A percentile compares a stretch with the other conserved stretches of the same genome.
These are phyloP conservation scores for Ophioninae sp. DNA, from an alignment of 2,888 invertebrate species.

Conservation along the genomic window DNA sequence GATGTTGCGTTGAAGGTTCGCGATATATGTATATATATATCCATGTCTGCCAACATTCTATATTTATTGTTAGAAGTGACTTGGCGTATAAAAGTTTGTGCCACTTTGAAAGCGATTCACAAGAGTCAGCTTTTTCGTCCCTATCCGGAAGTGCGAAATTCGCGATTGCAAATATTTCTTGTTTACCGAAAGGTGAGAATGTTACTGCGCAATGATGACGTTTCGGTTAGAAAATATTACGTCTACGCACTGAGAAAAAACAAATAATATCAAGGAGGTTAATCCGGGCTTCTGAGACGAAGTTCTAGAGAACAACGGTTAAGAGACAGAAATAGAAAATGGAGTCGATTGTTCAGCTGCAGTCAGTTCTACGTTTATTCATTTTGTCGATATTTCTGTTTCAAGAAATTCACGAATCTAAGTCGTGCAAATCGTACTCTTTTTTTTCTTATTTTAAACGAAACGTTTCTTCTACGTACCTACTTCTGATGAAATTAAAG, in stretches of 20 bases:
- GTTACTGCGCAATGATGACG: neutral
- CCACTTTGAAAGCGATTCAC: conserved; percentile 34
- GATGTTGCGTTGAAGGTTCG: conserved; percentile 58
- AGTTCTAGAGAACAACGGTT: neutral
- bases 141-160: conserved; percentile 1
- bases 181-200: neutral
- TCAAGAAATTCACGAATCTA: neutral
- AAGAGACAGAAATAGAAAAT: neutral
- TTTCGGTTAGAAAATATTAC: neutral
- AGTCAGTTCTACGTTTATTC: neutral
- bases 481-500: neutral
- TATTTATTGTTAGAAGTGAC: conserved; percentile 59
- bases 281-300: neutral
- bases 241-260: neutral
- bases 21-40: conserved; percentile 12
- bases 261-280: neutral
- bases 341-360: neutral
- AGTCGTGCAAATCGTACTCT: neutral
- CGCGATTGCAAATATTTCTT: neutral
- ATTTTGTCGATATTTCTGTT: neutral
- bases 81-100: conserved; percentile 18
- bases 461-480: neutral
- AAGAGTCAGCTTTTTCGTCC: neutral
- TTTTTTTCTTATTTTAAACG: neutral
- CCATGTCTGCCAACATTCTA: conserved; percentile 33